Evolutionary conservation across 37 sponge, comb jelly and placozoan species (phyloP), one percentile per base, ranked within the genome.

Genomic region (Amphimedon queenslandica): DNA sequence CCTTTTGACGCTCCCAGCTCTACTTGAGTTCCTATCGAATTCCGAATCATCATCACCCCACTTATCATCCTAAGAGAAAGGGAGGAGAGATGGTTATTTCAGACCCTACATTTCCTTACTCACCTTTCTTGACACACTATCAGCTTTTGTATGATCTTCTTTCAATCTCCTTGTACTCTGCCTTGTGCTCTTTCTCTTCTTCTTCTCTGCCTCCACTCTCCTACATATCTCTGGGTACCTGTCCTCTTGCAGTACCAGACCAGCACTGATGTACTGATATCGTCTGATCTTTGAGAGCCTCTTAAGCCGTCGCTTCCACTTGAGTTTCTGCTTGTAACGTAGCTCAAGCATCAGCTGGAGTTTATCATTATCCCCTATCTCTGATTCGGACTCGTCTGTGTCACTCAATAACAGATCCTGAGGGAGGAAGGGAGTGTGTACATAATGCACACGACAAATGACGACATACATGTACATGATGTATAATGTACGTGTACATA

Each of bases 181-280:
- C 71, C 42, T 42, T 41, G 28, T 40, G 37, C 24, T 61, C 38
- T 40, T 24, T 63, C 2, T 34, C 41, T 18, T 25, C 13, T 47
- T 53, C 66, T 25, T 42, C 20, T 25, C 33, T 21, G 28, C 53
- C n/a, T 72, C 73, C 30, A 71, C 10, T 25, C 58, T 69, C 64
- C 67, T 79, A 42, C 36, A 4, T 37, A 76, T 66, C 2, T 85
- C 80, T 18, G 70, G 80, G 25, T 80, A 89, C 34, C 71, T 84
- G 67, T 89, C 90, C 23, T 1, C 4, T 0, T 37, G 32, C 38
- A 72, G 37, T 16, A 89, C 60, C 66, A 89, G 55, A 8, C 90
- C 90, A 47, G 64, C 77, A 71, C 85, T 84, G 73, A 80, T 58
- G 56, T 89, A 80, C 76, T 76, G 70, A 64, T 76, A 89, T 37